A percentile compares a stretch with the other conserved stretches of the same genome.
Conservation (phyloP, 2,888 invertebrate species). For the Drosophila leonis region DNA sequence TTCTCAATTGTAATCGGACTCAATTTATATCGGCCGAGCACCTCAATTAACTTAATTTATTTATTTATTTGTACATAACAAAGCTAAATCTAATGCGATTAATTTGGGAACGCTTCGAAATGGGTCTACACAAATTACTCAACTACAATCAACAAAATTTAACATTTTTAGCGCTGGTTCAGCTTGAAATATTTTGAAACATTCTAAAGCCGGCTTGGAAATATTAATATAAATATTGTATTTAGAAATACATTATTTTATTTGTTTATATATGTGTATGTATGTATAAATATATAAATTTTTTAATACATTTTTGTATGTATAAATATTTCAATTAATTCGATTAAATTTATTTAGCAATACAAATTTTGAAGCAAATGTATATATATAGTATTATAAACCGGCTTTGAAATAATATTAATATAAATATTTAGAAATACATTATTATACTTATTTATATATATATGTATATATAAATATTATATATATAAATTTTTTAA, state of each 20-base stretch:
- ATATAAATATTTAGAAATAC: background rate
- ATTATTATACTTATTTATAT: background rate
- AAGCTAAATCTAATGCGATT: constrained; percentile 7
- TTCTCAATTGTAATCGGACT: background rate
- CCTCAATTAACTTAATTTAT: constrained; percentile 13
- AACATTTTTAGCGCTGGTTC: too few relatives aligned
- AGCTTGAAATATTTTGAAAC: background rate
- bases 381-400: too few relatives aligned
- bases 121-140: background rate
- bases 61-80: constrained; percentile 9
- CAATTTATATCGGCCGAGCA: constrained; percentile 9
- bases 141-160: background rate
- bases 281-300: background rate
- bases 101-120: constrained; percentile 1
- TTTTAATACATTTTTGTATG: background rate
- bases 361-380: too few relatives aligned
- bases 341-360: too few relatives aligned
- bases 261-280: background rate
- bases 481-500: background rate
- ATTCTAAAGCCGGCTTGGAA: background rate
- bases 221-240: background rate
- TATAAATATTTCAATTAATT: too few relatives aligned
- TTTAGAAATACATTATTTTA: background rate
- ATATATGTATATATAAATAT: background rate
- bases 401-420: background rate